Conservation (phyloP, 2,797 vertebrate species). For the Betta splendens region DNA sequence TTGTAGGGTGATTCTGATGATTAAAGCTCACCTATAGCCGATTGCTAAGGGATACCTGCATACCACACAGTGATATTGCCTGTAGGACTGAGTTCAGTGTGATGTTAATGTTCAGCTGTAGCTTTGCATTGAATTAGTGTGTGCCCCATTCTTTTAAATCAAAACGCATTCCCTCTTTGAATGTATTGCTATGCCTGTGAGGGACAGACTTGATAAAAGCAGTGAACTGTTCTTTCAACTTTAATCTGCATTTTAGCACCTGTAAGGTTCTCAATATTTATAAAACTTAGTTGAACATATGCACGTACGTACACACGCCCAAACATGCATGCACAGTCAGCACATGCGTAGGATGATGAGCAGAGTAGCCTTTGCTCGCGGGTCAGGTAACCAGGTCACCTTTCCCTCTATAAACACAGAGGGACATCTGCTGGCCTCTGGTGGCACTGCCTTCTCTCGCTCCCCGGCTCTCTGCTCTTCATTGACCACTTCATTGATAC, state of each 20-base stretch:
- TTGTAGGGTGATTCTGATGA: conserved; percentile 46
- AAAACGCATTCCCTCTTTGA: conserved; percentile 2
- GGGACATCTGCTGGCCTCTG: conserved; percentile 79
- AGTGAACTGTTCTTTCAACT: neutral
- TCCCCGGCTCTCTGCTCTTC: conserved; percentile 45
- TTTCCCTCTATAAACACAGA: conserved; percentile 73
- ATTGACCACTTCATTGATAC: no score
- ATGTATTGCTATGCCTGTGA: conserved; percentile 4
- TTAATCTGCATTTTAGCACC: neutral
- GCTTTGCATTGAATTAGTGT: conserved; percentile 28
- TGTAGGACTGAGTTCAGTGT: conserved; percentile 44
- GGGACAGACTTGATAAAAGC: neutral
- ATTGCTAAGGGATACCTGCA: conserved; percentile 23
- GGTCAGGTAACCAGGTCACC: conserved; percentile 54
- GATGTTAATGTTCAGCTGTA: conserved; percentile 22
- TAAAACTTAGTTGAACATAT: conserved; percentile 8
- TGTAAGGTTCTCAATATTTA: neutral
- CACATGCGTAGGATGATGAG: neutral
- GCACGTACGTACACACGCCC: neutral
- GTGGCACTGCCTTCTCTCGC: conserved; percentile 65
- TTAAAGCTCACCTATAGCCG: conserved; percentile 45
- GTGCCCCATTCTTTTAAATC: conserved; percentile 21
- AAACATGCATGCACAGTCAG: neutral
- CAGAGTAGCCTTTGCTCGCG: conserved; percentile 10
- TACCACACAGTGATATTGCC: conserved; percentile 54